Percentiles rank a stretch among this genome's conserved stretches.
Conservation (phyloP, 1,140 invertebrate species). For the Odontomachus brunneus region DNA sequence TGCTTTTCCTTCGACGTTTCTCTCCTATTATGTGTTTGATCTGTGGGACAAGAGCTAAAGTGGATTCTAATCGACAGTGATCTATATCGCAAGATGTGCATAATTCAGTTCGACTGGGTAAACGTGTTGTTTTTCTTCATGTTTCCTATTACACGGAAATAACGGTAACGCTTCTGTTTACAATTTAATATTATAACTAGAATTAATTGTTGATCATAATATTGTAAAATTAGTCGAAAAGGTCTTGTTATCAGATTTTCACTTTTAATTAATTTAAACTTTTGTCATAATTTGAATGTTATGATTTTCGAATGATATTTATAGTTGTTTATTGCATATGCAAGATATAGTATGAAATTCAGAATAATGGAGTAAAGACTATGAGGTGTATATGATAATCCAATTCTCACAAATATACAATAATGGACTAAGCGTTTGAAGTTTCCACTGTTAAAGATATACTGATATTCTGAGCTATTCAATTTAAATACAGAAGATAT, state of each 20-base stretch:
- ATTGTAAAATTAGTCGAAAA: not conserved
- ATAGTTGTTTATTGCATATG: not conserved
- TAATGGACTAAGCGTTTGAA: not conserved
- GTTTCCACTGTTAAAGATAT: constrained; percentile 7
- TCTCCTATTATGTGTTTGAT: not conserved
- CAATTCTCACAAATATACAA: not conserved
- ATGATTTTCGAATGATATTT: not conserved
- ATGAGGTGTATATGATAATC: not conserved
- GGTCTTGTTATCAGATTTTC: not conserved
- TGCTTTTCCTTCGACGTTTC: not conserved
- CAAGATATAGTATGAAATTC: not conserved
- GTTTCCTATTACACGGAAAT: not conserved
- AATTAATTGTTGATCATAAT: not conserved
- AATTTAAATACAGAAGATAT: not conserved
- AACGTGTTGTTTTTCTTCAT: constrained; percentile 9
- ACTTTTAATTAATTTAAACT: not conserved
- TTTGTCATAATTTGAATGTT: not conserved
- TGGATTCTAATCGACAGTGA: not conserved
- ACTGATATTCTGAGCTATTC: not conserved
- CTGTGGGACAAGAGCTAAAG: not conserved
- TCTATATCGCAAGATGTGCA: not conserved
- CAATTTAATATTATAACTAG: not conserved
- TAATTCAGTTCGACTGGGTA: not conserved
- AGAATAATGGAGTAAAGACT: not conserved
- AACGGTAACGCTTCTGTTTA: not conserved